Evolutionary conservation across 2,113 vertebrate species (phyloP).

Genomic region (Pygoscelis adeliae): DNA sequence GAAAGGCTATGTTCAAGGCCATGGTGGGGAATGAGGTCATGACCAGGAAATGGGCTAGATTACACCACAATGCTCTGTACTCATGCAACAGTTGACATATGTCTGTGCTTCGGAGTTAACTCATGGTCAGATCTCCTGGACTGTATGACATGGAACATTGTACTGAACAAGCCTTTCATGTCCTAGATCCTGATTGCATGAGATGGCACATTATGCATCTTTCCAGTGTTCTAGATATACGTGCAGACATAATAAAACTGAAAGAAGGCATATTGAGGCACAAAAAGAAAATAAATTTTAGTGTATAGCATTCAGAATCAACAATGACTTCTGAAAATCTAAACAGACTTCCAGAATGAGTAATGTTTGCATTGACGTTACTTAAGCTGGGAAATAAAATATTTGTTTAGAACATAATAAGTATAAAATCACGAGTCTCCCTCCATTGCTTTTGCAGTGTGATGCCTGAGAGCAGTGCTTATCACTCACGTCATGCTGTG

Average conservation of each 20-base stretch:
- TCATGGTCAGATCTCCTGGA: not conserved
- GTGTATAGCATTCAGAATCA: not conserved
- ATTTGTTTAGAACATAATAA: not conserved
- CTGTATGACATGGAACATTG: not conserved
- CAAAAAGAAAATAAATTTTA: not conserved
- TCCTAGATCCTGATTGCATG: not conserved
- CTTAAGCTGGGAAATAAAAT: not conserved
- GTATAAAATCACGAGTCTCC: not conserved
- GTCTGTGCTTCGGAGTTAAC: not conserved
- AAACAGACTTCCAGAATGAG: not conserved
- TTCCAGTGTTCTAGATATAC: not conserved
- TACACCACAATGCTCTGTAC: accelerated
- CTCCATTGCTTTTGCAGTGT: not conserved
- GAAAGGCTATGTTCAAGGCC: not conserved
- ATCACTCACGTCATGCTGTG: not conserved
- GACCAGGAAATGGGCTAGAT: not conserved
- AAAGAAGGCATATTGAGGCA: not conserved
- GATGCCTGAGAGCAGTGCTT: not conserved
- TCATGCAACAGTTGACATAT: not conserved
- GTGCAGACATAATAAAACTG: not conserved
- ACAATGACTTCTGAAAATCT: not conserved
- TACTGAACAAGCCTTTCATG: not conserved
- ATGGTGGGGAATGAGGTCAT: not conserved
- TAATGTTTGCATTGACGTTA: not conserved
- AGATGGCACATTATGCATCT: not conserved